phyloP scores from a whole-genome alignment of 2,797 vertebrate species.

The Austrolebias charrua region DNA sequence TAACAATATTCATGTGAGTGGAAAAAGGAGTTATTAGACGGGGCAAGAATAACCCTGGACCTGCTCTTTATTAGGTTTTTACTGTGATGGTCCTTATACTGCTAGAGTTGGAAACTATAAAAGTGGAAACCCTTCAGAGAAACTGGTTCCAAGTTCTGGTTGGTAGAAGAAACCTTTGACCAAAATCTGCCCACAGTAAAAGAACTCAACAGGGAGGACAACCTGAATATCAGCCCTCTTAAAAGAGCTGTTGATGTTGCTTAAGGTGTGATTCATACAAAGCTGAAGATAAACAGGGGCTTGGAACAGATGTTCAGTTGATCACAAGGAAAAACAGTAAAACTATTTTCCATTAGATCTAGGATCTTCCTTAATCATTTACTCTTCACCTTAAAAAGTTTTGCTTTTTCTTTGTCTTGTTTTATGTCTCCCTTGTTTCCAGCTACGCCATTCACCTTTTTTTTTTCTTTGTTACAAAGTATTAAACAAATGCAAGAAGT shows the following conservation, averaged over 20 bases:
- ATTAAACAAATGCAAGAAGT: conserved; percentile 71
- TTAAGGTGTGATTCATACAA: conserved; percentile 20
- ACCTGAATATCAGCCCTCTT: conserved; percentile 9
- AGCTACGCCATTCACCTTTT: conserved; percentile 56
- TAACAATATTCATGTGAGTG: conserved; percentile 24
- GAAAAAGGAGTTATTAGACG: conserved; percentile 37
- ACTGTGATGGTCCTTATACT: background rate
- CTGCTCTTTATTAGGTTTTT: conserved; percentile 29
- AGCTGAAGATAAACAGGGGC: conserved; percentile 3
- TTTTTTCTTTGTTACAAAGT: conserved; percentile 75
- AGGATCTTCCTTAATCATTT: conserved; percentile 65
- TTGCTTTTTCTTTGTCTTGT: conserved; percentile 61
- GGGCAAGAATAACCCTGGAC: conserved; percentile 13
- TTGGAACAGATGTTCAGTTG: conserved; percentile 48
- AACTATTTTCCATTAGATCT: conserved; percentile 60
- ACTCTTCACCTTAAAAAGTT: conserved; percentile 55
- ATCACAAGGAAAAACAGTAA: conserved; percentile 46
- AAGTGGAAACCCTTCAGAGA: conserved; percentile 8
- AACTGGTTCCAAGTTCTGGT: conserved; percentile 12
- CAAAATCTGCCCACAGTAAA: conserved; percentile 24
- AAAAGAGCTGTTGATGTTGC: conserved; percentile 7
- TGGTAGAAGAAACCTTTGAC: conserved; percentile 16
- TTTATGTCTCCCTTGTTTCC: conserved; percentile 48
- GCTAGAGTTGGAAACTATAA: conserved; percentile 13
- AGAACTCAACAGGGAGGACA: conserved; percentile 24